Conservation (phyloP, 2,888 invertebrate genomes). For the Carabus problematicus region DNA sequence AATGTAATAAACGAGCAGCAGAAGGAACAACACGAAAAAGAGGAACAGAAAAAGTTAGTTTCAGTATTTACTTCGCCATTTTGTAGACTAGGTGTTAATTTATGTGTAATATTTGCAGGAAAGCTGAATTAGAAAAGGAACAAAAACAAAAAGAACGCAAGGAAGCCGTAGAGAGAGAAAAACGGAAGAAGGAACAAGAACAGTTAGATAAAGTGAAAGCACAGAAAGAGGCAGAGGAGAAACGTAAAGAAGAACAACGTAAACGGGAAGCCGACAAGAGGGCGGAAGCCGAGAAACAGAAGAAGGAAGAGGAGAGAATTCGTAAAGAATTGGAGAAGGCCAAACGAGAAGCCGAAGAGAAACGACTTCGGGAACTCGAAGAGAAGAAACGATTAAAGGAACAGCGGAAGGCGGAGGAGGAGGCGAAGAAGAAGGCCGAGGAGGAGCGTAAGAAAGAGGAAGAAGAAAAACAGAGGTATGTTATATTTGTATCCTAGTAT, state of each 20-base stretch:
- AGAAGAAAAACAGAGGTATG: constrained; percentile 54
- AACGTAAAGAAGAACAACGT: constrained; percentile 61
- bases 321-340: constrained; percentile 62
- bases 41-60: constrained; percentile 42
- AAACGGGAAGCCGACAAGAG: constrained; percentile 63
- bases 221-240: constrained; percentile 63
- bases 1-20: constrained; percentile 42
- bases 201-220: constrained; percentile 59
- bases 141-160: constrained; percentile 50
- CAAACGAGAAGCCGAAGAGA: constrained; percentile 60
- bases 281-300: constrained; percentile 62
- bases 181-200: constrained; percentile 59
- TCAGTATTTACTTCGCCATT: constrained; percentile 5
- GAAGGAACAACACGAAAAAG: constrained; percentile 46
- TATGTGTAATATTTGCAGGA: constrained; percentile 20
- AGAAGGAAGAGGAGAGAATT: constrained; percentile 63
- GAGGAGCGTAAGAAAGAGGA: constrained; percentile 54
- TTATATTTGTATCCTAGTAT: constrained; percentile 22
- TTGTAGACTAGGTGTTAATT: constrained; percentile 1
- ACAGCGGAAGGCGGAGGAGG: constrained; percentile 58
- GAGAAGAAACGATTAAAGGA: constrained; percentile 62
- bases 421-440: constrained; percentile 59
- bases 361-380: constrained; percentile 62
- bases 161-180: constrained; percentile 59
- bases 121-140: constrained; percentile 40